Evolutionary conservation across 2,888 invertebrate genomes (phyloP).

Genomic region (Lordiphosa andalusiaca): DNA sequence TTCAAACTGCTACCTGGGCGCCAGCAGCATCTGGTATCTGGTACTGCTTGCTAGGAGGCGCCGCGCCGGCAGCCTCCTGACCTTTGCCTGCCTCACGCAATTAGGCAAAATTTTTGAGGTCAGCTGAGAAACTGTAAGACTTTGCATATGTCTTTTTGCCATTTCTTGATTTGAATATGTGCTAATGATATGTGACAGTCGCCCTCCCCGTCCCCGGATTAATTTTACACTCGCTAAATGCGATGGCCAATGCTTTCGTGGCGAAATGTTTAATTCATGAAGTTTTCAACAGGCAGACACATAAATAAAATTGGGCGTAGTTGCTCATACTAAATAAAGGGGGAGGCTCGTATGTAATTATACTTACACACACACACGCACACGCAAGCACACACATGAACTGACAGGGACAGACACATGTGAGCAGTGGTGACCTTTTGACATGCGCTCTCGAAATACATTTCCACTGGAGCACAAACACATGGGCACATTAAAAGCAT

Average conservation of each 20-base stretch:
- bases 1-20: conserved; percentile 42
- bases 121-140: conserved; percentile 46
- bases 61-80: conserved; percentile 49
- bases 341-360: conserved; percentile 66
- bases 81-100: conserved; percentile 66
- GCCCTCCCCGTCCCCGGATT: conserved; percentile 8
- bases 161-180: conserved; percentile 64
- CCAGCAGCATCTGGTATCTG: conserved; percentile 20
- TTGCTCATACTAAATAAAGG: conserved; percentile 60
- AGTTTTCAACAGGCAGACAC: conserved; percentile 47
- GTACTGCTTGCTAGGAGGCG: neutral
- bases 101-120: conserved; percentile 62
- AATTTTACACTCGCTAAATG: conserved; percentile 6
- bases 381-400: conserved; percentile 13
- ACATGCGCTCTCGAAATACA: conserved; percentile 74
- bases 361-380: conserved; percentile 35
- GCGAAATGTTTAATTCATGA: conserved; percentile 67
- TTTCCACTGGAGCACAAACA: conserved; percentile 61
- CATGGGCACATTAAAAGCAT: conserved; percentile 25
- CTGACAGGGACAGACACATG: conserved; percentile 25
- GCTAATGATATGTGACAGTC: conserved; percentile 71
- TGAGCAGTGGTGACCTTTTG: conserved; percentile 65
- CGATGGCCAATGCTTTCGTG: conserved; percentile 40
- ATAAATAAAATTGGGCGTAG: conserved; percentile 70
- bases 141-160: conserved; percentile 40